Base-by-base conservation (phyloP, 2,888 invertebrate genomes). In the Drosophila suboccidentalis region DNA sequence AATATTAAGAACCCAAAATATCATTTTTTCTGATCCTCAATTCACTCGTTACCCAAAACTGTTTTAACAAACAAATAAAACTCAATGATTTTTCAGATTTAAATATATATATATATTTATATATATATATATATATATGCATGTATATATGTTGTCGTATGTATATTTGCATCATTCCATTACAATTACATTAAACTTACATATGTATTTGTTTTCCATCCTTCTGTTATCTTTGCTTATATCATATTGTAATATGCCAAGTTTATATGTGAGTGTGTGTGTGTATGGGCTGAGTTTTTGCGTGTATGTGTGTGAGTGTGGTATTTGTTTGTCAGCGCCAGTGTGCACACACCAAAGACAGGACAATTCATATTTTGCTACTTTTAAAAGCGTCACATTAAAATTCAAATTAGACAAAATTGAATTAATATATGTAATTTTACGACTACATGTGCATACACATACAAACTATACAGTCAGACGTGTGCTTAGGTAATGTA, bases 201-300 rank as follows among this genome's bases (percentile, higher is more conserved):
- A 51, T 62, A 57, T 43, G 15, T 39, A 57, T 43, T 17, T 39
- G 32, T 46, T 60, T 41, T 73, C 49, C 43, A 17, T 46, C 41
- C 29, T 44, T 54, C 17, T 57, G 38, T 47, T 38, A 49, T 59
- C 13, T 58, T 73, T 73, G 71, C 82, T 87, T 89, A 81, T 66
- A 80, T 88, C 78, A 72, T 82, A 81, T 70, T 83, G 62, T 77
- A 86, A 86, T 88, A 80, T 82, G 80, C 76, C 87, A 85, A 82
- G 69, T 78, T 65, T 72, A 67, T 69, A 58, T 65, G 70, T 69
- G 62, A 67, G 41, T 54, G 54, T 59, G 44, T 63, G n/a, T 61
- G 46, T 71, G 17, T 60, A 47, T 29, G 41, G 29, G 15, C 17
- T 49, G n/a, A 9, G 38, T 57, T 34, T 70, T 43, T 63, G 59